Conservation (phyloP, 37 sponge, comb jelly and placozoan species). For the Agelas oroides region DNA sequence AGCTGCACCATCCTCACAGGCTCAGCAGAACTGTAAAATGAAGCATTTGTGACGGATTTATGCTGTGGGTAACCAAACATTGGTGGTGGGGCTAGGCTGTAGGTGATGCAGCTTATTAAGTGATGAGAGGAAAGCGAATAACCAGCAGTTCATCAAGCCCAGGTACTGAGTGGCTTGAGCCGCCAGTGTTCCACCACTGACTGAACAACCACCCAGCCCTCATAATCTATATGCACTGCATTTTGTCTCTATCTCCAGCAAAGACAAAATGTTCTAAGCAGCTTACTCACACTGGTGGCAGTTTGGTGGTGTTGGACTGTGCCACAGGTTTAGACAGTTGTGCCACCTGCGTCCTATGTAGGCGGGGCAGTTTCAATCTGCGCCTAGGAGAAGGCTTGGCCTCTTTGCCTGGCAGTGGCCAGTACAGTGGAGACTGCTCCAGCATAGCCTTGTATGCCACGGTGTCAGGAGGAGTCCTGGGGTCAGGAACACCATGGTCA, state of each 20-base stretch:
- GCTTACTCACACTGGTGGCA: conserved; percentile 29
- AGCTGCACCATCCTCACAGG: conserved; percentile 6
- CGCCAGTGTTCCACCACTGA: too few species aligned
- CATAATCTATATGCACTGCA: too few species aligned
- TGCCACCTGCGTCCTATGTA: not conserved
- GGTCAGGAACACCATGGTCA: conserved; percentile 32
- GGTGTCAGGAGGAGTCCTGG: not conserved
- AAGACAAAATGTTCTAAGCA: too few species aligned
- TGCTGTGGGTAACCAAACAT: too few species aligned
- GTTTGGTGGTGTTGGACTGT: not conserved
- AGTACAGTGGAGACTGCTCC: not conserved
- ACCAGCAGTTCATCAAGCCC: too few species aligned
- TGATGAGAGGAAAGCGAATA: too few species aligned
- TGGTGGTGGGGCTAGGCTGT: too few species aligned
- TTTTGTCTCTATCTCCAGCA: too few species aligned
- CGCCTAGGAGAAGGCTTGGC: not conserved
- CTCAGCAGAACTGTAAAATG: not conserved
- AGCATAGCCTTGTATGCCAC: not conserved
- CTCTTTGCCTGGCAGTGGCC: not conserved
- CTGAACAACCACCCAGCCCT: too few species aligned
- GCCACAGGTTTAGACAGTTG: not conserved
- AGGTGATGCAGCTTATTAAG: too few species aligned
- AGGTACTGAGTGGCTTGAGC: too few species aligned
- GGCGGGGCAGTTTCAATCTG: not conserved
- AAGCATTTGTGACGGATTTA: too few species aligned